phyloP scores from a whole-genome alignment of 2,888 invertebrate genomes.

The Choreutis nemorana region DNA sequence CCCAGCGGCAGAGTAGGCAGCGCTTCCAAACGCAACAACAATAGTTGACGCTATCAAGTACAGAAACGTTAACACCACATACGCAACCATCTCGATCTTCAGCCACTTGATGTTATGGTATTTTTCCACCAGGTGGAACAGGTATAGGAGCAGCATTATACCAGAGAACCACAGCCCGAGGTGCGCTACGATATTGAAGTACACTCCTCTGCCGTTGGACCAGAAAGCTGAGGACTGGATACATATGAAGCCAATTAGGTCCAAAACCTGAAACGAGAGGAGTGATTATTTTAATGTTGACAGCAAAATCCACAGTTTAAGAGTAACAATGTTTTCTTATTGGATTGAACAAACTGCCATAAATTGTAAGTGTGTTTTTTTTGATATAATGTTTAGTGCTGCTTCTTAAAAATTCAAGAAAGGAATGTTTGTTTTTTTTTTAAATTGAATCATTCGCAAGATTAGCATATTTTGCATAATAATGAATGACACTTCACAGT shows the following conservation, averaged over 20 bases:
- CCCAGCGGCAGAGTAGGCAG: constrained; percentile 75
- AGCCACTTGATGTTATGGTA: constrained; percentile 86
- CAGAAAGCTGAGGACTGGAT: constrained; percentile 71
- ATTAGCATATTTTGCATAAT: too few species aligned
- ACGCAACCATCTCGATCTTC: constrained; percentile 80
- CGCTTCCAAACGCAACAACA: constrained; percentile 69
- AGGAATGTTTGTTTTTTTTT: too few species aligned
- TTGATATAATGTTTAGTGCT: too few species aligned
- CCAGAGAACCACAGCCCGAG: constrained; percentile 81
- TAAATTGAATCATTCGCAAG: too few species aligned
- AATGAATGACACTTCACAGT: too few species aligned
- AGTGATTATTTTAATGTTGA: not conserved
- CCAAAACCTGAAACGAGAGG: constrained; percentile 63
- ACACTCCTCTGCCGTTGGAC: constrained; percentile 71
- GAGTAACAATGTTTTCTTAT: too few species aligned
- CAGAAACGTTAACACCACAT: constrained; percentile 72
- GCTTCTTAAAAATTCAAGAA: too few species aligned
- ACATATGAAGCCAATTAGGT: constrained; percentile 81
- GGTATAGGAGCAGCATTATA: constrained; percentile 74
- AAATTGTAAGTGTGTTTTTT: too few species aligned
- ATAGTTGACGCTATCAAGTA: constrained; percentile 80
- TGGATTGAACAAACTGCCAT: too few species aligned
- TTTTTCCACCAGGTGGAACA: constrained; percentile 85
- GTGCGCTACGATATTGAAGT: constrained; percentile 80
- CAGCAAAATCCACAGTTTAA: too few species aligned